A percentile compares a stretch with the other conserved stretches of the same genome.
Evolutionary conservation across 2,797 vertebrate genomes (phyloP).

Genomic region (Myiotriccus ornatus): DNA sequence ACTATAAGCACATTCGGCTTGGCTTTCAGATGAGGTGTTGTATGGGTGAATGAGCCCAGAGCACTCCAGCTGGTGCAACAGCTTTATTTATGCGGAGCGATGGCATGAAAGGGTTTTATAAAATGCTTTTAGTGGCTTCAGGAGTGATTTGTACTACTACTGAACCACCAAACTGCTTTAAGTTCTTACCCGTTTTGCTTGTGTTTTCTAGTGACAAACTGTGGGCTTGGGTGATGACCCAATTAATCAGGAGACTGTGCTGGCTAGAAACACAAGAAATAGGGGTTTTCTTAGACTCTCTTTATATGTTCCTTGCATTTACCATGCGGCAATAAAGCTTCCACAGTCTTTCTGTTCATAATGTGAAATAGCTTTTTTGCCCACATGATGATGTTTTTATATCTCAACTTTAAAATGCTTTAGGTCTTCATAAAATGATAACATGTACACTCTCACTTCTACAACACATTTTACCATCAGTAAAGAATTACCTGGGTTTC

Average conservation of each 20-base stretch:
- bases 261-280: neutral
- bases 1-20: conserved; percentile 33
- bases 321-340: neutral
- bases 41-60: conserved; percentile 62
- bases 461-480: neutral
- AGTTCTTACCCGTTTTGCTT: neutral
- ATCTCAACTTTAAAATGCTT: neutral
- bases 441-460: neutral
- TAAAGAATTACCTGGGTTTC: neutral
- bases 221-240: neutral
- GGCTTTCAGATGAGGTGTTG: conserved; percentile 53
- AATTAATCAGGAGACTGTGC: neutral
- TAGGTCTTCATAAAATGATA: neutral
- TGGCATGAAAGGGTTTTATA: conserved; percentile 45
- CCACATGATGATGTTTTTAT: neutral
- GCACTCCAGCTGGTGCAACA: conserved; percentile 65
- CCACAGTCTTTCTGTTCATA: neutral
- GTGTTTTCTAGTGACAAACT: neutral
- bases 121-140: conserved; percentile 53
- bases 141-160: neutral
- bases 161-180: neutral
- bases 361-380: neutral
- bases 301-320: neutral
- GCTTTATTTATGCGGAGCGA: conserved; percentile 62
- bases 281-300: neutral